Evolutionary conservation across 2,797 vertebrate species (phyloP), one percentile per base, ranked within the genome.

Genomic region (Notolabrus celidotus): DNA sequence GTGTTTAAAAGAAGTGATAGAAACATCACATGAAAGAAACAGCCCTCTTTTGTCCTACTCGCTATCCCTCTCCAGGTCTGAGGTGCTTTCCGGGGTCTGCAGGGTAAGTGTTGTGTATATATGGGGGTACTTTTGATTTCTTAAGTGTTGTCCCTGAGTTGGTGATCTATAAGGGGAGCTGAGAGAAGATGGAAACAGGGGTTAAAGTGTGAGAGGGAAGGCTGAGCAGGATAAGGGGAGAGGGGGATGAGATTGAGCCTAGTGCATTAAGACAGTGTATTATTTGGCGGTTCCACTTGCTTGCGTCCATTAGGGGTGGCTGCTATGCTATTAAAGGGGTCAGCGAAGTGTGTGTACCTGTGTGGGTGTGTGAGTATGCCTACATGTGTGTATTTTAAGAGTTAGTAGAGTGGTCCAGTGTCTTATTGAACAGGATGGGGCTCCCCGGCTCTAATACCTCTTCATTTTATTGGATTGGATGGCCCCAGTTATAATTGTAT

Each of bases 401-500:
- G 82, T 90, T 89, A 89, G 83, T 66, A 80, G 89, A 92, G 90
- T 92, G 92, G 85, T 88, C 85, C 79, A 80, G 65, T 86, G 84
- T 91, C 86, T 89, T 88, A 92, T 91, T 86, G 92, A 89, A 85
- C 91, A 89, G 90, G 85, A 92, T 78, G 87, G 87, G 79, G 69
- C 84, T 85, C 82, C 79, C 86, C 72, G 78, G 58, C 85, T 87
- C 88, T 91, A 88, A 92, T 90, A 91, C 87, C 90, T 92, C 90
- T 92, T 93, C 83, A 88, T 90, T 90, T 92, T 91, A 94, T 94
- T 92, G 91, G 89, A 92, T 92, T 91, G 88, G 91, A 93, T 88
- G 83, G 90, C 81, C 86, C 83, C 79, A 70, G 83, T 89, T 91
- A 80, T 93, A 93, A 94, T 93, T 93, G 81, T 85, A 93, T 93